phyloP scores from a whole-genome alignment of 2,113 vertebrate species.

The Lanius ludovicianus region DNA sequence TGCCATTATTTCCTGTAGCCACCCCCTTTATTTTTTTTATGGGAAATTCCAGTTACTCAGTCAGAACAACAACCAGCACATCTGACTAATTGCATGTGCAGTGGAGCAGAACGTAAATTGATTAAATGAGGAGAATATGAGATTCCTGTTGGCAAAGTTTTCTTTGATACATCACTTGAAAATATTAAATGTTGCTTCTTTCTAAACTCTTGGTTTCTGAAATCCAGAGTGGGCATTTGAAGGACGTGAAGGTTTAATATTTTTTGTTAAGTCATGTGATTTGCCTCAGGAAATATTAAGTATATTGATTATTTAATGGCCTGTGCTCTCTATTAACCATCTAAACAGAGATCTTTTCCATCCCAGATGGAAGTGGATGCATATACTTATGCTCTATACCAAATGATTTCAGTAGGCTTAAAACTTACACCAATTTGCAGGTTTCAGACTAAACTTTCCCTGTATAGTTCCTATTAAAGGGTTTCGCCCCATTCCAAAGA shows the following conservation, averaged over 20 bases:
- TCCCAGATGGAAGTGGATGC: background rate
- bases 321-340: background rate
- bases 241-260: background rate
- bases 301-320: background rate
- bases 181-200: background rate
- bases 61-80: background rate
- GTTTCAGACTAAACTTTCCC: background rate
- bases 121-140: background rate
- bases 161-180: background rate
- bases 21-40: background rate
- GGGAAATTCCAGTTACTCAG: background rate
- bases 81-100: background rate
- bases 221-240: background rate
- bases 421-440: background rate
- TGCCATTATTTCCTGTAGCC: background rate
- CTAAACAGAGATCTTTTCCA: background rate
- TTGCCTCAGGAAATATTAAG: background rate
- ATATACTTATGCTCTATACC: no score
- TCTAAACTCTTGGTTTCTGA: background rate
- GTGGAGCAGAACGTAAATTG: background rate
- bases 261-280: background rate
- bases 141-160: background rate
- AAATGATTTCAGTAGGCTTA: background rate
- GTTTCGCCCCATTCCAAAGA: background rate
- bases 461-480: background rate